phyloP scores from a whole-genome alignment of 2,888 invertebrate species.

The Agriopis aurantiaria region DNA sequence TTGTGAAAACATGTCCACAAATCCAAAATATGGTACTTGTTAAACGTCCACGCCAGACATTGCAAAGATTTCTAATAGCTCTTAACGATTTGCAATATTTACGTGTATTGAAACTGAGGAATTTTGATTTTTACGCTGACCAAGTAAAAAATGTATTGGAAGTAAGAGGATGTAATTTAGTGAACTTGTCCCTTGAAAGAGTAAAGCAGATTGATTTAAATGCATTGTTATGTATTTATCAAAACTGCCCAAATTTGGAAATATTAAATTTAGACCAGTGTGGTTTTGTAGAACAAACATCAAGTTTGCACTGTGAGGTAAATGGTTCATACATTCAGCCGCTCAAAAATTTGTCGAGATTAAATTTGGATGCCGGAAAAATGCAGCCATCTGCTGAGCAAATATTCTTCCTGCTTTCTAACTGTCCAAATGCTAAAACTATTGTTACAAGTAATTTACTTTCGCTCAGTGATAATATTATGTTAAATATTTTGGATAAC shows the following conservation, averaged over 20 bases:
- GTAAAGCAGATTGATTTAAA: neutral
- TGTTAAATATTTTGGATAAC: neutral
- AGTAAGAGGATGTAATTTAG: neutral
- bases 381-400: too few species aligned
- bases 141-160: neutral
- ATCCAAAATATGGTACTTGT: neutral
- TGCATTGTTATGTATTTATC: neutral
- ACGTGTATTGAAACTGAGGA: neutral
- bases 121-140: neutral
- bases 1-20: conserved; percentile 1
- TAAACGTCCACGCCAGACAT: neutral
- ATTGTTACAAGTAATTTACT: too few species aligned
- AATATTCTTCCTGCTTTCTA: too few species aligned
- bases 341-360: too few species aligned
- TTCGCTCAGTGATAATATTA: neutral
- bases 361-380: too few species aligned
- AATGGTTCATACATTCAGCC: neutral
- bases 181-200: too few species aligned
- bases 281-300: neutral
- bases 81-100: conserved; percentile 1
- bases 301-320: neutral
- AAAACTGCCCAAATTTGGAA: neutral
- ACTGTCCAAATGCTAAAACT: too few species aligned
- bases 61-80: neutral
- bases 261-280: neutral